Percentiles rank a stretch among this genome's conserved stretches.
Conservation (phyloP, 2,113 vertebrate species). For the Formicarius rufipectus region DNA sequence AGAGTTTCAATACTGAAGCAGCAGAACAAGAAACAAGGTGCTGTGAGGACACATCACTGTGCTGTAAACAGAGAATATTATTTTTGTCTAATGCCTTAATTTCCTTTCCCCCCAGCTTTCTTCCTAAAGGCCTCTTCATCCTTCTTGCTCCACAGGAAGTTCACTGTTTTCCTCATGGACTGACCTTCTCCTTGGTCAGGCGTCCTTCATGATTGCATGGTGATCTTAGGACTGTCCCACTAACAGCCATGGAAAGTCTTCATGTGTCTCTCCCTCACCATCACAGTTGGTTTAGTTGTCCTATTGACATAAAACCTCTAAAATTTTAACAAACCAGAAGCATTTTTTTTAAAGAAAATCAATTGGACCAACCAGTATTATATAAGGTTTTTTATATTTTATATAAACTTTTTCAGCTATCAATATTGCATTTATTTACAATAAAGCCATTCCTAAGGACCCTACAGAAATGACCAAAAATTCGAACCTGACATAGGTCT, state of each 20-base stretch:
- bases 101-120: neutral
- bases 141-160: neutral
- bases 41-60: neutral
- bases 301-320: neutral
- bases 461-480: neutral
- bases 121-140: neutral
- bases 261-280: neutral
- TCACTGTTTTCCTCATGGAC: neutral
- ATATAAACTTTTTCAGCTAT: neutral
- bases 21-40: neutral
- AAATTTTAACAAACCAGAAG: neutral
- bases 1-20: neutral
- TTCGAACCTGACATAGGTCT: neutral
- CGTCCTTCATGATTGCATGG: neutral
- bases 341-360: neutral
- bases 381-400: neutral
- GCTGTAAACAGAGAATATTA: neutral
- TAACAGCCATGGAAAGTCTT: rapidly evolving
- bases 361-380: neutral
- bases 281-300: neutral
- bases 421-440: neutral
- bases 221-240: neutral
- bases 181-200: neutral
- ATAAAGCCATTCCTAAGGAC: neutral
- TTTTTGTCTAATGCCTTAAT: rapidly evolving